Conservation (phyloP, 2,888 invertebrate genomes). For the Encarsia formosa region DNA sequence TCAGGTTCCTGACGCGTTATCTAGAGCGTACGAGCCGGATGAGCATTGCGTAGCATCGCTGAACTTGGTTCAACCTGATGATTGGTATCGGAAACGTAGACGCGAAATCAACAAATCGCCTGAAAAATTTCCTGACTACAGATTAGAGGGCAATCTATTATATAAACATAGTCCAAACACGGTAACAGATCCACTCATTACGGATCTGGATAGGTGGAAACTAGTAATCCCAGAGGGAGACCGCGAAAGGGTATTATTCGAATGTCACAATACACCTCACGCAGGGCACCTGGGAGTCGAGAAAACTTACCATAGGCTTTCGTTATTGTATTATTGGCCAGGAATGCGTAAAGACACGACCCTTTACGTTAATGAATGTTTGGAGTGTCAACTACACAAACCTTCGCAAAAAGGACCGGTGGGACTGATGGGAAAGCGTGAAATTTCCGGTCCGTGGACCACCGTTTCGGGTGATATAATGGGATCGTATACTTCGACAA, state of each 20-base stretch:
- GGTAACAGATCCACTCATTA: background rate
- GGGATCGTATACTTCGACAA: background rate
- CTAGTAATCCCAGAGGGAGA: background rate
- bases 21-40: background rate
- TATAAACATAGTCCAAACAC: background rate
- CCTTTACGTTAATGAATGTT: background rate
- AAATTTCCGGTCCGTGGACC: background rate
- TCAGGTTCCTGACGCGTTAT: background rate
- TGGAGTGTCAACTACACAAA: background rate
- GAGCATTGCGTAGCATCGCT: background rate
- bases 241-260: background rate
- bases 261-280: background rate
- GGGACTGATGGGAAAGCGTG: background rate
- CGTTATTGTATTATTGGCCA: background rate
- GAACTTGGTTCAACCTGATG: background rate
- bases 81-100: background rate
- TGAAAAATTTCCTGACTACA: background rate
- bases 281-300: background rate
- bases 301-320: background rate
- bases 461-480: background rate
- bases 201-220: background rate
- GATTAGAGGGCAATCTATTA: background rate
- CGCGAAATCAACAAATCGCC: background rate
- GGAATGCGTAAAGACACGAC: background rate
- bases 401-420: background rate